Base-by-base conservation (phyloP, 2,797 vertebrate species). In the Chelidonichthys spinosus region DNA sequence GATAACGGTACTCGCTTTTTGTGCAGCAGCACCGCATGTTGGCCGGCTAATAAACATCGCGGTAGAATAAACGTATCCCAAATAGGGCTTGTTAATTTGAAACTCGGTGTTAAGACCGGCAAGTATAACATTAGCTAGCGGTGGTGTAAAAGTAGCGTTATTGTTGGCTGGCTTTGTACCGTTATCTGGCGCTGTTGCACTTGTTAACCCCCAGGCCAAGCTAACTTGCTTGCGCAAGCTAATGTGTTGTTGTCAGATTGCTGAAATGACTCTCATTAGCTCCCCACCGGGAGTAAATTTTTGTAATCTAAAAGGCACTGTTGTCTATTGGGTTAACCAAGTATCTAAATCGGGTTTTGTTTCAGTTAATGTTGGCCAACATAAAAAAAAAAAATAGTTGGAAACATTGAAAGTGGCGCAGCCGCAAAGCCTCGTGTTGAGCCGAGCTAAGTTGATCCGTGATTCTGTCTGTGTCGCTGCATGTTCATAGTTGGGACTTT, bases 341-440 rank as follows among this genome's bases (percentile, higher is more conserved):
- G 9, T 6, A 1, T 18, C 7, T 25, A 7, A 42, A 18, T 2
- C 3, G 4, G 3, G n/a, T 33, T 65, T 43, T 4, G 1, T 15
- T 5, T 0, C 0, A 77, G 65, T 66, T 58, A 3, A 10, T 43
- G 37, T 40, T 59, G 10, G 36, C 47, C 33, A 47, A 61, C 56
- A 42, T 11, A 11, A 11, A 5, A 8, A 8, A 39, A 17, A 44
- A 0, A 14, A 7, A 37, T 13, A 36, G 52, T 49, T 11, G 0
- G 39, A 33, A 17, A 13, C 4, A 6, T 7, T 37, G 11, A 7
- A 25, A 49, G 68, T 56, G 72, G 71, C 63, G 71, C 69, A 78
- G 76, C 86, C 86, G 71, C 63, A 68, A 67, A 78, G 76, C 86
- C 86, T 86, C 86, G 86, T 89, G 86, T 50, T 59, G 71, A 81